A percentile compares a stretch with the other conserved stretches of the same genome.
phyloP scores from a whole-genome alignment of 1,140 invertebrate genomes.

The Drosophila nigrodunni region DNA sequence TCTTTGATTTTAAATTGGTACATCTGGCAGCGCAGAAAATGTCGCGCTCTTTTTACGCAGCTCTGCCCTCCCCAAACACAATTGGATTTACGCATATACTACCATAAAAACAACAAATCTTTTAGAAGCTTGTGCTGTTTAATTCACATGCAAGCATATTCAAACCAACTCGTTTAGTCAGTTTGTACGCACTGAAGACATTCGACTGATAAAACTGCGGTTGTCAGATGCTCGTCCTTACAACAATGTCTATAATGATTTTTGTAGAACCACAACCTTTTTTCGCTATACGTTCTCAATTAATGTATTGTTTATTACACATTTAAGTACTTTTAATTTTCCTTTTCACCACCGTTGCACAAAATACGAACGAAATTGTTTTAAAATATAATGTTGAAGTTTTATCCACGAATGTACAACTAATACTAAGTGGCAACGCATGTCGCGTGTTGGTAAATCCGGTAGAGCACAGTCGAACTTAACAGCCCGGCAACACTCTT shows the following conservation, averaged over 20 bases:
- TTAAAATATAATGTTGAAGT: slow-evolving; percentile 29
- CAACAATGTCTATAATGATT: background rate
- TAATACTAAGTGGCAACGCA: no score
- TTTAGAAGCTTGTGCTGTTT: background rate
- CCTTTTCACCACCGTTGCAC: slow-evolving; percentile 20
- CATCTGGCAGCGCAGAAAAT: slow-evolving; percentile 36
- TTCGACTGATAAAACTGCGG: background rate
- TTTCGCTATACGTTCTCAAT: background rate
- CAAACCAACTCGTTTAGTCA: background rate
- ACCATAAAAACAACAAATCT: slow-evolving; percentile 20
- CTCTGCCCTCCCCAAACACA: slow-evolving; percentile 11
- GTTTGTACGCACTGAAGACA: background rate
- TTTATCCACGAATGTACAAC: no score
- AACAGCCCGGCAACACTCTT: no score
- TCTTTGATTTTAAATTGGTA: background rate
- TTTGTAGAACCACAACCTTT: slow-evolving; percentile 5
- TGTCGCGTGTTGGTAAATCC: no score
- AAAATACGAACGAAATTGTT: slow-evolving; percentile 28
- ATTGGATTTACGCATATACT: slow-evolving; percentile 30
- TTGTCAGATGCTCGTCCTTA: background rate
- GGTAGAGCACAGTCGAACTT: no score
- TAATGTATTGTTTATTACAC: background rate
- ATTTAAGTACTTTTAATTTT: slow-evolving; percentile 26
- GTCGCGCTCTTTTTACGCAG: slow-evolving; percentile 48
- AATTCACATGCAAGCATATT: background rate